Conservation (phyloP, 1,140 invertebrate genomes). For the Muscidifurax raptorellus region DNA sequence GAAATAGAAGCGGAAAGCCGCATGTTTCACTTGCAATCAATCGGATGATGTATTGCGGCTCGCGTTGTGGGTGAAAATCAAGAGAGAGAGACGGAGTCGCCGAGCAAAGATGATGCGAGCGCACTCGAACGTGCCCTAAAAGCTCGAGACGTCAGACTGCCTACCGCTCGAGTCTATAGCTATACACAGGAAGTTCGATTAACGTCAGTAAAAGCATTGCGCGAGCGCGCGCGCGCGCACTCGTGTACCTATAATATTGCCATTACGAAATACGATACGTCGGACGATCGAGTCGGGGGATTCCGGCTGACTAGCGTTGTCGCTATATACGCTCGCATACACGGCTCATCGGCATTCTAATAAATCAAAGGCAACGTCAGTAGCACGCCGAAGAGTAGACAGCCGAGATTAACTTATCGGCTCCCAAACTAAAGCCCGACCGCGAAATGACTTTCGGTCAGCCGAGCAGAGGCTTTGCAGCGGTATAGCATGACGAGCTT, state of each 20-base stretch:
- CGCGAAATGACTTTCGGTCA: constrained; percentile 59
- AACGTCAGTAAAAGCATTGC: constrained; percentile 7
- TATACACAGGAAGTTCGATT: neutral
- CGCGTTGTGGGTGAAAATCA: too few relatives aligned
- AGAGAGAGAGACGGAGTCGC: neutral
- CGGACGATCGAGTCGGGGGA: neutral
- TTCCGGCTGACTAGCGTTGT: neutral
- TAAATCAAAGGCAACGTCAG: constrained; percentile 66
- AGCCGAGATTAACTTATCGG: constrained; percentile 67
- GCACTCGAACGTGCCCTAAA: neutral
- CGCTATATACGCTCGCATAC: neutral
- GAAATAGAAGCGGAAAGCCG: neutral
- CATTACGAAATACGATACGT: constrained; percentile 5
- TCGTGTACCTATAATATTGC: neutral
- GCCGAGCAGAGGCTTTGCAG: constrained; percentile 49
- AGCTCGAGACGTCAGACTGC: neutral
- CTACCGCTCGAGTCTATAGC: neutral
- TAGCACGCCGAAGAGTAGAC: constrained; percentile 63
- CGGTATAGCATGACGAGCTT: constrained; percentile 25
- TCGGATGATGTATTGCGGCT: neutral
- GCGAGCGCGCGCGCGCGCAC: too few relatives aligned
- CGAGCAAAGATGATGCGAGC: neutral
- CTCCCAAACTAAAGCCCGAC: constrained; percentile 55
- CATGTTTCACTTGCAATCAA: constrained; percentile 1
- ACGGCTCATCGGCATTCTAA: constrained; percentile 63